Conservation (phyloP, 2,888 invertebrate species). For the Drosophila putrida region DNA sequence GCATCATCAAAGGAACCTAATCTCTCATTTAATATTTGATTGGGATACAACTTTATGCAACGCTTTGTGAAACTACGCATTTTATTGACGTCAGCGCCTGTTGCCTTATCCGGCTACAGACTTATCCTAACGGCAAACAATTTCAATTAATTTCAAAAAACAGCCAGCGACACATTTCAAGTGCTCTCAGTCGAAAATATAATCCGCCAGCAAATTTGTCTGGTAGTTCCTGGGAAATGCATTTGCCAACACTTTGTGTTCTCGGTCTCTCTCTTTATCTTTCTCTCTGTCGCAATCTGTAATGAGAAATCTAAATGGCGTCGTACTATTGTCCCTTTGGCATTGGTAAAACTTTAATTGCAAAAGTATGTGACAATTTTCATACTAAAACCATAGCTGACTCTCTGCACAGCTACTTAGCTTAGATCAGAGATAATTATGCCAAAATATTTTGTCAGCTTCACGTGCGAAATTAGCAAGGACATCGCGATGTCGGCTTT, state of each 20-base stretch:
- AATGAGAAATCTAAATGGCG: conserved; percentile 66
- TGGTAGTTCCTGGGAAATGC: conserved; percentile 47
- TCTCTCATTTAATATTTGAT: conserved; percentile 26
- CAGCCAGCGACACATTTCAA: conserved; percentile 53
- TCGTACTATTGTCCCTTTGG: conserved; percentile 29
- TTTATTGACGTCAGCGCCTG: conserved; percentile 65
- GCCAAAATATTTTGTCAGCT: conserved; percentile 64
- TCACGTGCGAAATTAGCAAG: conserved; percentile 33
- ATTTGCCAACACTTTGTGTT: conserved; percentile 40
- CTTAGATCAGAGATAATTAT: conserved; percentile 62
- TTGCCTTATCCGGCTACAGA: conserved; percentile 38
- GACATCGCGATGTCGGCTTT: conserved; percentile 23
- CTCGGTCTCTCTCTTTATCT: neutral
- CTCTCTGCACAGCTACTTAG: conserved; percentile 3
- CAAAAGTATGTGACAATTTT: conserved; percentile 46
- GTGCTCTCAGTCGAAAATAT: conserved; percentile 27
- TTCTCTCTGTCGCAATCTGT: conserved; percentile 32
- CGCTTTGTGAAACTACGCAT: conserved; percentile 56
- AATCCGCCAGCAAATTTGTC: conserved; percentile 48
- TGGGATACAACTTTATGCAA: conserved; percentile 25
- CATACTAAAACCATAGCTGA: neutral
- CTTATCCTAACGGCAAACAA: conserved; percentile 53
- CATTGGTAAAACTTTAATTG: conserved; percentile 67
- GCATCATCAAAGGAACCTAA: conserved; percentile 51
- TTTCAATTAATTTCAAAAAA: conserved; percentile 76